A percentile compares a stretch with the other conserved stretches of the same genome.
Evolutionary conservation across 37 sponge, comb jelly and placozoan genomes (phyloP).

Genomic region (Halisarca cf. caerulea): DNA sequence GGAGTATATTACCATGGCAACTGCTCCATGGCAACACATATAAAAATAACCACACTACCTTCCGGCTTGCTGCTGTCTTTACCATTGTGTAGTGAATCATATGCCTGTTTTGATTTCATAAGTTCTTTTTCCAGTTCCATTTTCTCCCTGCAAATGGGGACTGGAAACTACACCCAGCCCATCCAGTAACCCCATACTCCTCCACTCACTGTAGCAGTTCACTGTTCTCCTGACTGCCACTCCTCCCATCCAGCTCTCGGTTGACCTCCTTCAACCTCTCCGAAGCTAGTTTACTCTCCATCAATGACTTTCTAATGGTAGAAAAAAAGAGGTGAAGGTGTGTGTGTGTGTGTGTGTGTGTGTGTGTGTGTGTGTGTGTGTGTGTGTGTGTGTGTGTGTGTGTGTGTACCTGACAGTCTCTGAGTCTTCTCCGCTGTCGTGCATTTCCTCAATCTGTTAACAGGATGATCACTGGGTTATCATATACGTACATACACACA

Average conservation of each 20-base stretch:
- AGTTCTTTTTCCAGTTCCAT: slow-evolving; percentile 39
- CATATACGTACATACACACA: too few species aligned
- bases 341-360: too few species aligned
- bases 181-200: too few species aligned
- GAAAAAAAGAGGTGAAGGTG: too few species aligned
- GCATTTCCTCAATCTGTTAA: too few species aligned
- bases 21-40: too few species aligned
- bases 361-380: too few species aligned
- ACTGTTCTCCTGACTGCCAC: neutral
- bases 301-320: slow-evolving; percentile 46
- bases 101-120: slow-evolving; percentile 9
- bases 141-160: slow-evolving; percentile 38
- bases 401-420: too few species aligned
- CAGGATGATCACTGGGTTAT: too few species aligned
- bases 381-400: too few species aligned
- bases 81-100: slow-evolving; percentile 3
- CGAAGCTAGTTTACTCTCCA: slow-evolving; percentile 40
- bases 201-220: slow-evolving; percentile 28
- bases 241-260: neutral
- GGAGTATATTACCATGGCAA: neutral
- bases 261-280: slow-evolving; percentile 34
- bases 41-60: neutral
- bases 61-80: neutral
- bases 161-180: neutral
- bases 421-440: too few species aligned